Percentiles rank a stretch among this genome's conserved stretches.
Evolutionary conservation across 2,113 vertebrate genomes (phyloP).

Genomic region (Chionomys nivalis): DNA sequence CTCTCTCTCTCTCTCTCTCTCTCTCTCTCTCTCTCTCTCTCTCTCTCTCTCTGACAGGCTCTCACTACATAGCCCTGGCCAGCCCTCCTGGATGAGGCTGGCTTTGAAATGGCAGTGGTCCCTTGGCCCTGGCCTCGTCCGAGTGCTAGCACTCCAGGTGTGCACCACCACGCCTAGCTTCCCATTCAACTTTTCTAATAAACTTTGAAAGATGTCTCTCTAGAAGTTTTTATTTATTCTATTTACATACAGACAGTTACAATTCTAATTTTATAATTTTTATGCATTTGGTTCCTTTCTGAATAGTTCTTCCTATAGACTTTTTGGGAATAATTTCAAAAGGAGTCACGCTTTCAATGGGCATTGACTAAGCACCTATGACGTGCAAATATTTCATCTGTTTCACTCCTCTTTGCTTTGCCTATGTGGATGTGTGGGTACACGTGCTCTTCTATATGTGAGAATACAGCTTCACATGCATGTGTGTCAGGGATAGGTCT

Average conservation of each 20-base stretch:
- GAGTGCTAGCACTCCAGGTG: background rate
- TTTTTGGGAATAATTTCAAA: background rate
- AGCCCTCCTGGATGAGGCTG: background rate
- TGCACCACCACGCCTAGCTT: background rate
- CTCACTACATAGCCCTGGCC: background rate
- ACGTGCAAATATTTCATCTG: background rate
- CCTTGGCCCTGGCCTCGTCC: background rate
- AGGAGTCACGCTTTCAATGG: background rate
- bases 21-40: too few species aligned
- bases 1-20: background rate
- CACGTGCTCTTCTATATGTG: background rate
- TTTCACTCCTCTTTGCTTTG: background rate
- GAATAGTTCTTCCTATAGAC: background rate
- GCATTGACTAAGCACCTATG: background rate
- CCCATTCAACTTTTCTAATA: background rate
- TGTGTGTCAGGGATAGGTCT: background rate
- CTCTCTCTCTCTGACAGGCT: background rate
- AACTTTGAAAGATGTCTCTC: background rate
- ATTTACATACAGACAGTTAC: background rate
- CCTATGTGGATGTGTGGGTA: background rate
- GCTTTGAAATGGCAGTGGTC: background rate
- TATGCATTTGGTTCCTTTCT: background rate
- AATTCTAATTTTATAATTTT: background rate
- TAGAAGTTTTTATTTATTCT: slow-evolving; percentile 34
- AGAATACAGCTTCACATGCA: too few species aligned